Evolutionary conservation across 2,797 vertebrate species (phyloP), one percentile per base, ranked within the genome.

Genomic region (Galagoides demidoff): DNA sequence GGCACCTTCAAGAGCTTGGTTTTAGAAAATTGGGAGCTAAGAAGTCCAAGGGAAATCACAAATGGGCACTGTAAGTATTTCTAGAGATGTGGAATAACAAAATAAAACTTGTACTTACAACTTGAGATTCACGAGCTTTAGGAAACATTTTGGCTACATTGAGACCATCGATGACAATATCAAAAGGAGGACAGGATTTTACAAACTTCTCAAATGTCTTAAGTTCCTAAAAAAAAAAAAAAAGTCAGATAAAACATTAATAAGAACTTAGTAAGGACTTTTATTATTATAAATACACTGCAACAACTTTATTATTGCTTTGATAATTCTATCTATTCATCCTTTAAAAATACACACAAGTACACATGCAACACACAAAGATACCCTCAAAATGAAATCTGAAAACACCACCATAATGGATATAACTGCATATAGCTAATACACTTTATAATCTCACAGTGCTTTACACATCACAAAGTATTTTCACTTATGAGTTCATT

Each of bases 121-220:
- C 99, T 97, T 99, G 97, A 49, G 99, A 99, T 25, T 97, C 98
- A 49, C 89, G 97, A 93, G 7, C 98, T 94, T 94, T 99, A 95
- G 84, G 8, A 59, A 92, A 98, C 70, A 98, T 90, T 92, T 99
- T 99, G 92, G 99, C 99, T 89, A 99, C 99, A 92, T 99, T 99
- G 95, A 99, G 99, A 37, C 99, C 99, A 87, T 99, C 99, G 11
- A 99, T 97, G 57, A 99, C 99, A 96, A 99, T 98, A 98, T 99
- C 99, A 98, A 99, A 99, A 0, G 99, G 97, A 55, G 99, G 98
- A 85, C 77, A 98, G 87, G 70, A 98, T 97, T 98, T 98, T 96
- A 99, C 98, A 98, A 99, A 99, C 1, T 29, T 90, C 97, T 99
- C 98, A 98, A 99, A 99, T 82, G 82, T 97, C 96, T 99, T 96